Percentiles rank a stretch among this genome's conserved stretches.
Evolutionary conservation across 1,140 invertebrate species (phyloP).

Genomic region (Eumaeus atala): DNA sequence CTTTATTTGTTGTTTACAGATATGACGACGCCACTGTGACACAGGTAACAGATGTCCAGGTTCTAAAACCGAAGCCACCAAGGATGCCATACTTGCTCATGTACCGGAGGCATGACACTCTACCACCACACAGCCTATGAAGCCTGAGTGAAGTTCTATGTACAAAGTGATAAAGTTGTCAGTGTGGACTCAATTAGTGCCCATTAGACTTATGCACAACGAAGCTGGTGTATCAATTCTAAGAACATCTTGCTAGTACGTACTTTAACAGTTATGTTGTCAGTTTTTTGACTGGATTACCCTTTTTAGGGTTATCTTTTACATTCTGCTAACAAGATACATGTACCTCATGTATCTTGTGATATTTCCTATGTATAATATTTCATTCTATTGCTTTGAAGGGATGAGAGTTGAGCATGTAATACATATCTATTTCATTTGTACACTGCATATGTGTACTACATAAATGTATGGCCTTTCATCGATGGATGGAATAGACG

Average conservation of each 20-base stretch:
- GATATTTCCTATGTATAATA: too few relatives aligned
- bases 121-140: constrained; percentile 61
- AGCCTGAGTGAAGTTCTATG: constrained; percentile 35
- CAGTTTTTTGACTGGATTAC: constrained; percentile 15
- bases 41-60: constrained; percentile 78
- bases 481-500: too few relatives aligned
- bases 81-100: constrained; percentile 95
- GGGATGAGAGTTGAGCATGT: too few relatives aligned
- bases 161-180: constrained; percentile 11
- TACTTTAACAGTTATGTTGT: neutral
- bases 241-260: neutral
- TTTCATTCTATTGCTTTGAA: too few relatives aligned
- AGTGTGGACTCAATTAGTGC: neutral
- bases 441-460: too few relatives aligned
- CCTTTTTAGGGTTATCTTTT: too few relatives aligned
- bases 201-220: constrained; percentile 12
- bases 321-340: too few relatives aligned
- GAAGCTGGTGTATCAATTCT: too few relatives aligned
- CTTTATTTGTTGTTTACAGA: constrained; percentile 55
- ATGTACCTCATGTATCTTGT: too few relatives aligned
- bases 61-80: constrained; percentile 86
- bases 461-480: too few relatives aligned
- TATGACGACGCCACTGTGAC: constrained; percentile 92
- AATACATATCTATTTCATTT: too few relatives aligned
- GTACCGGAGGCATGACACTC: constrained; percentile 89